These are phyloP conservation scores for Nyctalus aviator DNA, from an alignment of 2,797 vertebrate species.

Conservation along the genomic window DNA sequence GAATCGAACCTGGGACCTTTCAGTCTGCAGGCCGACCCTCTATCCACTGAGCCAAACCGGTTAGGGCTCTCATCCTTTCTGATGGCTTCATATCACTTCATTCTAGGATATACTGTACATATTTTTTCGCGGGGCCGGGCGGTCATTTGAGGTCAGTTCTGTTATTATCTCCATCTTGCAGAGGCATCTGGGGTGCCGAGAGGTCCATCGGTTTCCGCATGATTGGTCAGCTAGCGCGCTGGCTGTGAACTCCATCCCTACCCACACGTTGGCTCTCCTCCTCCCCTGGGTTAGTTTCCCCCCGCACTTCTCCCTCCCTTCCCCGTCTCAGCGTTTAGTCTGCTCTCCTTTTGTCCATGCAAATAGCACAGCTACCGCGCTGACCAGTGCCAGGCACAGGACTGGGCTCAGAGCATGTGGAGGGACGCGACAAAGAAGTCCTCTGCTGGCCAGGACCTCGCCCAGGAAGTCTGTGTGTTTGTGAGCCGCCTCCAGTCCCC, in stretches of 20 bases:
- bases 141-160: background rate
- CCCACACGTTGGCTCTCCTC: background rate
- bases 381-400: constrained; percentile 30
- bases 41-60: too few species aligned
- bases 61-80: background rate
- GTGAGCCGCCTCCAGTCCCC: background rate
- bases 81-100: background rate
- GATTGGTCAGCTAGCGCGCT: rapidly evolving
- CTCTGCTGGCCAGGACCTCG: background rate
- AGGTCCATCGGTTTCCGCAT: rapidly evolving
- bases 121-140: background rate
- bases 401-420: background rate
- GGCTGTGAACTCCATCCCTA: background rate
- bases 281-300: background rate
- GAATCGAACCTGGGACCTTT: too few species aligned
- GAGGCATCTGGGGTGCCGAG: background rate
- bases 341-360: constrained; percentile 20
- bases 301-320: background rate
- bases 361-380: constrained; percentile 21
- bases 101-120: rapidly evolving
- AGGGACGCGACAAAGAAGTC: background rate
- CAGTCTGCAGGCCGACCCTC: too few species aligned
- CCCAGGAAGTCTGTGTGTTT: background rate
- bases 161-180: background rate
- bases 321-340: background rate